These are phyloP conservation scores for Romanogobio albipinnatus DNA, from an alignment of 2,113 vertebrate species.

Conservation along the genomic window DNA sequence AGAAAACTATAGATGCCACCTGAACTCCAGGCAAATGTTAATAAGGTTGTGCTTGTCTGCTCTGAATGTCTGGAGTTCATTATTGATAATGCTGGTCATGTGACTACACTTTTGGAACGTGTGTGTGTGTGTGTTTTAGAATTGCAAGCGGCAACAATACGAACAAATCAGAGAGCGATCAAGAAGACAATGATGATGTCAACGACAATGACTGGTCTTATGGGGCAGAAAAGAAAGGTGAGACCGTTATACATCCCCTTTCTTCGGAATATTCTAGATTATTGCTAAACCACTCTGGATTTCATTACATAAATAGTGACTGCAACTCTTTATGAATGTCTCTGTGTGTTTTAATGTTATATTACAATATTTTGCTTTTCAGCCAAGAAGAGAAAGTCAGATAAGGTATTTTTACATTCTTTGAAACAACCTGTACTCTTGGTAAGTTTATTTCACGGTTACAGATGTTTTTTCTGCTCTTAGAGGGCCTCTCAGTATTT, in stretches of 20 bases:
- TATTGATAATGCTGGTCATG: not conserved
- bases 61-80: not conserved
- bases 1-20: not conserved
- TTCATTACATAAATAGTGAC: not conserved
- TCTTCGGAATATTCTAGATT: not conserved
- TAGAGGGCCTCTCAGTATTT: not conserved
- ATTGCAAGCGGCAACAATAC: slow-evolving; percentile 97
- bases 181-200: slow-evolving; percentile 97
- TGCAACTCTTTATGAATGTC: not conserved
- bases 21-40: not conserved
- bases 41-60: not conserved
- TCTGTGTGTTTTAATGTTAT: not conserved
- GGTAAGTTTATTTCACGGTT: slow-evolving; percentile 48
- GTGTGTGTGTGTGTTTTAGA: slow-evolving; percentile 68
- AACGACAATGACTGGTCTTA: slow-evolving; percentile 99
- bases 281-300: not conserved
- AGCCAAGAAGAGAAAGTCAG: slow-evolving; percentile 98
- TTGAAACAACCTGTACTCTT: slow-evolving; percentile 51
- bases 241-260: not conserved
- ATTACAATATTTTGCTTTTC: slow-evolving; percentile 27
- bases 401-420: slow-evolving; percentile 83
- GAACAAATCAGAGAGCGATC: slow-evolving; percentile 97
- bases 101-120: not conserved
- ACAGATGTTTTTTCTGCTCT: not conserved
- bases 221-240: slow-evolving; percentile 97